Base-by-base conservation (phyloP, 2,888 invertebrate genomes). In the Lapara coniferarum region DNA sequence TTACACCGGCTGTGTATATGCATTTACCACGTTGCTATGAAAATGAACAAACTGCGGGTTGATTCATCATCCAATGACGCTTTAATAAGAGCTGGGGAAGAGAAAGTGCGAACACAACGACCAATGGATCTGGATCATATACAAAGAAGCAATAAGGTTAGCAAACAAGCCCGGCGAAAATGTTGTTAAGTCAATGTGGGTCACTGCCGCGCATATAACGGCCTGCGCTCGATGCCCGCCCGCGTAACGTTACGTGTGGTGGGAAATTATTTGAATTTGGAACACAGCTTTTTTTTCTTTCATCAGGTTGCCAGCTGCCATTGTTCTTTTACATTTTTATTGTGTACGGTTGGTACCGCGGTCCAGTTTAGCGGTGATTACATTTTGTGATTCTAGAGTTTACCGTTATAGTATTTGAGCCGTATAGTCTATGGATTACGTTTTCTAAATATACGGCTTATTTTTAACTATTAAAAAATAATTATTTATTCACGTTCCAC, bases 181-280 rank as follows among this genome's bases (percentile, higher is more conserved):
- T 84, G 82, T 80, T 78, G 74, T 77, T 78, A 81, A 81, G 81
- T 76, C 74, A 85, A 91, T 89, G 88, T 93, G 81, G 91, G 93
- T 93, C 93, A 93, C 89, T 93, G 93, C 91, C 90, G 89, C 88
- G 87, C 88, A 88, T 88, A 92, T 93, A 93, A 93, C 93, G 93
- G 93, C 86, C 72, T 85, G 93, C 87, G 85, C 93, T 88, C 87
- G 86, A 86, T 93, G 91, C 87, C 89, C 92, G 92, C 91, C 90
- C 91, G 93, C 92, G 92, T 92, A 93, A 93, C 93, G 89, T 93
- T 93, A 93, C 93, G 93, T 93, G 93, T 93, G 93, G 93, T 93
- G 93, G 93, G 93, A 93, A 93, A 93, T 91, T 90, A 92, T 91
- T 92, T 88, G 92, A 92, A 93, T 93, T 93, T 91, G 91, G 93